Base-by-base conservation (phyloP, 2,113 vertebrate genomes). In the Apteryx owenii region DNA sequence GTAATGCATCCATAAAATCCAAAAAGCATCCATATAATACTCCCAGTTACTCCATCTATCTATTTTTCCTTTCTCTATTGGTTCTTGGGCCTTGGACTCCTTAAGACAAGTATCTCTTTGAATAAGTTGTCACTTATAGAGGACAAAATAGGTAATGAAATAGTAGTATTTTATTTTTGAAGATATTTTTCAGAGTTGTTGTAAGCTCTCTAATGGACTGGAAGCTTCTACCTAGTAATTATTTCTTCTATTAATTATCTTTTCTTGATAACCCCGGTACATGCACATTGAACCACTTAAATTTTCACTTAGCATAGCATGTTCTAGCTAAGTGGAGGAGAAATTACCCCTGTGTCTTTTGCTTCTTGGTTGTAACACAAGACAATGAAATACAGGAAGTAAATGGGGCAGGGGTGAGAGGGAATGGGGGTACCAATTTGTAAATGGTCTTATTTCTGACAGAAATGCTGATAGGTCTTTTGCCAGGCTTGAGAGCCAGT, bases 381-480 rank as follows among this genome's bases (percentile, higher is more conserved):
- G 86, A 87, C 62, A 77, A 68, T 4, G 46, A 90, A 95, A 73
- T 70, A 80, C 31, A 81, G 80, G 91, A 95, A 95, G 92, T 22
- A 93, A 88, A 80, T 90, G 92, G 89, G 77, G 71, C 82, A 90
- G 31, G 22, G 77, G 73, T 72, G 81, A 90, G 88, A 91, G 77
- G 68, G 87, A 88, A 93, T 73, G 78, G 91, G 89, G 84, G 79
- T 88, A 82, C 91, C 88, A 93, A 90, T 88, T 96, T 95, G 92
- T 96, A 96, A 97, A 95, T 96, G 91, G 95, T 93, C 94, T 89
- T 87, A 92, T 96, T 97, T 95, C 93, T 97, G 96, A 94, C 89
- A 96, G 95, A 97, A 97, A 93, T 90, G 94, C 97, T 97, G 95
- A 97, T 88, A 90, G 92, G 94, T 87, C 95, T 96, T 97, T 96